Percentiles rank a stretch among this genome's conserved stretches.
phyloP scores from a whole-genome alignment of 1,140 invertebrate genomes.

The Cecropterus lyciades region DNA sequence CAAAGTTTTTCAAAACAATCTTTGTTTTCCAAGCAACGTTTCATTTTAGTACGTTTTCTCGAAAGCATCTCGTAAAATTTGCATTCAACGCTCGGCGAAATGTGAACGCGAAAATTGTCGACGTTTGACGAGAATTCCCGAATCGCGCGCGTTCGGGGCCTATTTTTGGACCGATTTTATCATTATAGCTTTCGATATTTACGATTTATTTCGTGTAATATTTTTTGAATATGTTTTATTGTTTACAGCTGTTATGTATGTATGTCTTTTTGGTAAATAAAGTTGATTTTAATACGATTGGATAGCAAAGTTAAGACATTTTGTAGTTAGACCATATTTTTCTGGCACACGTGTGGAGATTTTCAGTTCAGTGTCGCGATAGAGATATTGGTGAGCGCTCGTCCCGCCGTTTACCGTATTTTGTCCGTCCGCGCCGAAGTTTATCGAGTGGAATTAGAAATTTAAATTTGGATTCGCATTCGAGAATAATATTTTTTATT shows the following conservation, averaged over 20 bases:
- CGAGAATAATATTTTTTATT: constrained; percentile 49
- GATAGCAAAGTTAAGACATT: constrained; percentile 36
- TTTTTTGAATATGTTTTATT: background rate
- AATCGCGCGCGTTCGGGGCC: constrained; percentile 8
- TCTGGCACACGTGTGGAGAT: constrained; percentile 58
- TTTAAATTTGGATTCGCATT: constrained; percentile 52
- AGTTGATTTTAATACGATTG: constrained; percentile 30
- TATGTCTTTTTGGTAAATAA: constrained; percentile 18
- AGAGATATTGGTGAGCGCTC: constrained; percentile 53
- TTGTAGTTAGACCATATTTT: constrained; percentile 43
- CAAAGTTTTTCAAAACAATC: constrained; percentile 15
- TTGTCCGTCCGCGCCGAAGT: constrained; percentile 48
- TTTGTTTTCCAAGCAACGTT: constrained; percentile 31
- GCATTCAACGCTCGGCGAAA: constrained; percentile 44
- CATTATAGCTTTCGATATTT: constrained; percentile 9
- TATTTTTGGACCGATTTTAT: constrained; percentile 29
- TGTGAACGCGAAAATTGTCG: constrained; percentile 42
- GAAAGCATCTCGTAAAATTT: constrained; percentile 39
- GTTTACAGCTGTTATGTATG: constrained; percentile 17
- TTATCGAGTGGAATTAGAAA: constrained; percentile 54
- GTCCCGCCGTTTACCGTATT: constrained; percentile 43
- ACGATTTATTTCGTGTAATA: constrained; percentile 36
- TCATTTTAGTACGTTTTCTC: constrained; percentile 33
- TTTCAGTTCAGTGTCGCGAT: constrained; percentile 63
- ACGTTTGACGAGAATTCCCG: constrained; percentile 40